A percentile compares a stretch with the other conserved stretches of the same genome.
Evolutionary conservation across 2,888 invertebrate species (phyloP).

Genomic region (Sipha maydis): DNA sequence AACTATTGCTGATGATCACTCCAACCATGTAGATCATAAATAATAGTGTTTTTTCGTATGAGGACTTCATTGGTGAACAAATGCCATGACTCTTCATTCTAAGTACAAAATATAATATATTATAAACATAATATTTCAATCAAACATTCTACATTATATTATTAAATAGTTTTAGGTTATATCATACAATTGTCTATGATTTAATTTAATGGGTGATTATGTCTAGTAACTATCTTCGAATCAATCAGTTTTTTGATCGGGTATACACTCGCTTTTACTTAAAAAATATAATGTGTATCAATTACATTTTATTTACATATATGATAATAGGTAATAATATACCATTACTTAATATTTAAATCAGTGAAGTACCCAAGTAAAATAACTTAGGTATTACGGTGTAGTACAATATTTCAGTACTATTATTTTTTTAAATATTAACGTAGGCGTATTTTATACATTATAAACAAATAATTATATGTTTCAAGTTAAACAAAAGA

Average conservation of each 20-base stretch:
- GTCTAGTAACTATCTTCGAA: neutral
- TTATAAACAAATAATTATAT: too few species aligned
- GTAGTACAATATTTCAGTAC: neutral
- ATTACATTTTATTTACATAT: neutral
- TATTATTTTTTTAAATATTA: neutral
- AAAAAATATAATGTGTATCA: neutral
- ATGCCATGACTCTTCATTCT: conserved; percentile 59
- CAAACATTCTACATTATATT: neutral
- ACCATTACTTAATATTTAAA: too few species aligned
- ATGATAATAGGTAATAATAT: too few species aligned
- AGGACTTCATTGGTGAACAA: conserved; percentile 36
- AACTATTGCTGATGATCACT: conserved; percentile 14
- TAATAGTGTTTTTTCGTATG: conserved; percentile 7
- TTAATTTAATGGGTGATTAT: neutral
- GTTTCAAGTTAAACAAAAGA: too few species aligned
- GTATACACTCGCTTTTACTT: too few species aligned
- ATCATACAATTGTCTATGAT: neutral
- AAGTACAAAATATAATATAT: conserved; percentile 25
- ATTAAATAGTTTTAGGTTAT: neutral
- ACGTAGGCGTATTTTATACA: too few species aligned
- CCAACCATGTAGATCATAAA: conserved; percentile 34
- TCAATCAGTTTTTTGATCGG: neutral
- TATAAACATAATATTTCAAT: neutral
- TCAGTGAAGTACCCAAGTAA: too few species aligned
- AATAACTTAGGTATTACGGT: neutral